phyloP scores from a whole-genome alignment of 1,140 invertebrate genomes.

The Conus ventricosus region DNA sequence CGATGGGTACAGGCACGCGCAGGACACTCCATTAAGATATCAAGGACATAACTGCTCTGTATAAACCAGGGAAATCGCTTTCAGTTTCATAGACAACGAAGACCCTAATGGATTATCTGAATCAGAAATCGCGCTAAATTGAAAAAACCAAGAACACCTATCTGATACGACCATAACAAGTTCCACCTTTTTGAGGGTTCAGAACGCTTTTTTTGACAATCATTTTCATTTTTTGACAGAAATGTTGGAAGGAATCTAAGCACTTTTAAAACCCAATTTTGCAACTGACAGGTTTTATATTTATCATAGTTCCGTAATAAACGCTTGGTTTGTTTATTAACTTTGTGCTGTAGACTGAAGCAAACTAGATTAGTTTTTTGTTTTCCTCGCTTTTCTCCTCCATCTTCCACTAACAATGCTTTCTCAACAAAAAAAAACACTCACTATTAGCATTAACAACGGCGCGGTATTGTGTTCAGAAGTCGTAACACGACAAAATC shows the following conservation, averaged over 20 bases:
- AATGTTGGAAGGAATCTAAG: neutral
- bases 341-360: neutral
- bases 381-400: too few species aligned
- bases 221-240: neutral
- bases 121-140: neutral
- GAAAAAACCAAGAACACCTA: too few species aligned
- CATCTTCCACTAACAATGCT: too few species aligned
- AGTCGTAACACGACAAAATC: too few species aligned
- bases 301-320: neutral
- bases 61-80: neutral
- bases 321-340: neutral
- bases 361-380: too few species aligned
- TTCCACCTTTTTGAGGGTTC: too few species aligned
- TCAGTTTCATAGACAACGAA: neutral
- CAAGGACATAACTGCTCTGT: neutral
- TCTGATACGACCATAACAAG: too few species aligned
- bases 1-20: too few species aligned
- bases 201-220: neutral
- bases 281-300: neutral
- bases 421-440: too few species aligned
- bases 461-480: too few species aligned
- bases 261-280: neutral
- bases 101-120: neutral
- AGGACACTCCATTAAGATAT: too few species aligned
- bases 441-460: too few species aligned